phyloP scores from a whole-genome alignment of 2,888 invertebrate genomes.

The Fragum fragum region DNA sequence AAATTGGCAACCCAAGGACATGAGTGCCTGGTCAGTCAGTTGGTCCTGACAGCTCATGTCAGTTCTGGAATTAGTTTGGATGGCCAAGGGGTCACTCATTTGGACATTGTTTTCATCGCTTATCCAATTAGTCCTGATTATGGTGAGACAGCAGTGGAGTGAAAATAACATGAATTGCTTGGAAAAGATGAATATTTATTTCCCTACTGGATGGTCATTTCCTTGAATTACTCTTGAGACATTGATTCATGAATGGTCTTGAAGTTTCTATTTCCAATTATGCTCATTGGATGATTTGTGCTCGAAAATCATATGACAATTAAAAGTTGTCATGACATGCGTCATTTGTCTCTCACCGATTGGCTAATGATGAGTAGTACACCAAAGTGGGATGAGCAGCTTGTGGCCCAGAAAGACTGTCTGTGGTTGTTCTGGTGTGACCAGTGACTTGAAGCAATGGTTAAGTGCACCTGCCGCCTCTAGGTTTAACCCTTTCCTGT shows the following conservation, averaged over 20 bases:
- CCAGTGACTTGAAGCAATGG: too few species aligned
- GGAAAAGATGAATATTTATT: slow-evolving; percentile 12
- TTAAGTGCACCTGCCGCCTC: too few species aligned
- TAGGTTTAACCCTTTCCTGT: too few species aligned
- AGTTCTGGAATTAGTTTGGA: slow-evolving; percentile 9
- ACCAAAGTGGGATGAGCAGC: too few species aligned
- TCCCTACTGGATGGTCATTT: background rate
- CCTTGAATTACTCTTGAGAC: slow-evolving; percentile 15
- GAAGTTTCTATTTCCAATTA: background rate
- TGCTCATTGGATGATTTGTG: too few species aligned
- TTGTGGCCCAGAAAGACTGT: too few species aligned
- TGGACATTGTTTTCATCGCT: slow-evolving; percentile 24
- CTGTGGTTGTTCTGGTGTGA: too few species aligned
- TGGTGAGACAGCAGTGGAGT: background rate
- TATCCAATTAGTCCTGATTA: slow-evolving; percentile 16
- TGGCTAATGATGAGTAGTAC: too few species aligned
- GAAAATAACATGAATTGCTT: background rate
- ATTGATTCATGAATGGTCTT: slow-evolving; percentile 14
- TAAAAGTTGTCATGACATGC: too few species aligned
- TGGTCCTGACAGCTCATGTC: slow-evolving; percentile 22
- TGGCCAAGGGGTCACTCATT: slow-evolving; percentile 17
- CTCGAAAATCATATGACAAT: too few species aligned
- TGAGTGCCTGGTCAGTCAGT: slow-evolving; percentile 16
- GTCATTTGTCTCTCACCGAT: too few species aligned
- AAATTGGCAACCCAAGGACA: slow-evolving; percentile 7